Conservation (phyloP, 92 coral and sea anemone genomes). For the Actinostola sp. region DNA sequence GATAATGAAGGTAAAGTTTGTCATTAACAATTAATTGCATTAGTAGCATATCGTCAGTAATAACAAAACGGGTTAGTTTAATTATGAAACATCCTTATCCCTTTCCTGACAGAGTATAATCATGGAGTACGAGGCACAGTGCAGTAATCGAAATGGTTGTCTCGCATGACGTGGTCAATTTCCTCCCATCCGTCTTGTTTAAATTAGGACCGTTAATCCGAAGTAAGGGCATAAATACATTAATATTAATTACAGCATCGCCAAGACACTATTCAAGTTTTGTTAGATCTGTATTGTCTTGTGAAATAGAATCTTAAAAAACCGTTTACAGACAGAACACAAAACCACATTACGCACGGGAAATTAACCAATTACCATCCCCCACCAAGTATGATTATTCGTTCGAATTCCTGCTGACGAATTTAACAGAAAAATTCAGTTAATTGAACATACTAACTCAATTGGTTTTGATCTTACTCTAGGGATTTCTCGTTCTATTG, state of each 20-base stretch:
- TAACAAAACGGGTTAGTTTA: constrained; percentile 8
- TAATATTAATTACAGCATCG: constrained; percentile 10
- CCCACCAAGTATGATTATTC: background rate
- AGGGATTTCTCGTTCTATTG: background rate
- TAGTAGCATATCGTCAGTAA: constrained; percentile 15
- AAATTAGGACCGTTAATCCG: background rate
- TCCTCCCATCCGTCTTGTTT: no score
- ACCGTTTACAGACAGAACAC: constrained; percentile 9
- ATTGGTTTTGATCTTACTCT: background rate
- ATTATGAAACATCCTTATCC: background rate
- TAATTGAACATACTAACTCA: background rate
- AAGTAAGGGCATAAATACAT: constrained; percentile 16
- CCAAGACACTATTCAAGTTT: background rate
- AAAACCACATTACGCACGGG: constrained; percentile 12
- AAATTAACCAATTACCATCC: constrained; percentile 13
- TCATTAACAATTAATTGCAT: constrained; percentile 31
- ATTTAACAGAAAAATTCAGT: background rate
- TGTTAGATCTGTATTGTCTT: constrained; percentile 1
- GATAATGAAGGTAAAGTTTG: constrained; percentile 22
- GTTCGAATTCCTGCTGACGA: background rate
- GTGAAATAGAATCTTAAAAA: background rate
- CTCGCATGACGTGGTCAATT: no score
- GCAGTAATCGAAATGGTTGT: background rate
- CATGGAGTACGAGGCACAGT: background rate
- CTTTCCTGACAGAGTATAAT: background rate